Percentiles rank a stretch among this genome's conserved stretches.
phyloP scores from a whole-genome alignment of 2,888 invertebrate genomes.

The Diarsia rubi region DNA sequence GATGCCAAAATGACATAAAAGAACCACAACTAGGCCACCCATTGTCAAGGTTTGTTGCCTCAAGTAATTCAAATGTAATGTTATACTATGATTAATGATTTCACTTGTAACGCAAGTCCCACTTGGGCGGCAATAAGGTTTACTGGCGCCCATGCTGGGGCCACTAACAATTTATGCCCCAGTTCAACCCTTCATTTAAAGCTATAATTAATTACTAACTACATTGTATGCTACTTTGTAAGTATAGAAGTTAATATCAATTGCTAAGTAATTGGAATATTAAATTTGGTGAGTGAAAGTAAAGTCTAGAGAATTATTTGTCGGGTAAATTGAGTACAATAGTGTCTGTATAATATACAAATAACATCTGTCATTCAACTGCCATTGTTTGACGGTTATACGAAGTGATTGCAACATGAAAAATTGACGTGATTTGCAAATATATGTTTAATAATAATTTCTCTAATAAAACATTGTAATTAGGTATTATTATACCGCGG shows the following conservation, averaged over 20 bases:
- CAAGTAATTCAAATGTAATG: conserved; percentile 45
- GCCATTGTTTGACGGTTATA: neutral
- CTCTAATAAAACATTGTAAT: neutral
- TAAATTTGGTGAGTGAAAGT: neutral
- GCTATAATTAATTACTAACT: conserved; percentile 37
- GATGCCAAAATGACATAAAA: conserved; percentile 36
- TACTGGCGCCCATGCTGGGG: conserved; percentile 55
- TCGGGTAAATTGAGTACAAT: neutral
- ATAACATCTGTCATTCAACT: neutral
- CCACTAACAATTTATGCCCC: conserved; percentile 35
- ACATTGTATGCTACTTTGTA: conserved; percentile 6
- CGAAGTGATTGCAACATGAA: neutral
- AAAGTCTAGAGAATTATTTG: neutral
- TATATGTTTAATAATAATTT: neutral
- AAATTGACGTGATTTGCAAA: neutral
- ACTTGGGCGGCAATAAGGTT: conserved; percentile 50
- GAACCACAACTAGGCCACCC: conserved; percentile 22
- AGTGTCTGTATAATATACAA: neutral
- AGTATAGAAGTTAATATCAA: conserved; percentile 13
- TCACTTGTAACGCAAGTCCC: conserved; percentile 39
- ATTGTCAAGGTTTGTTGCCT: conserved; percentile 34
- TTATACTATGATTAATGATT: conserved; percentile 52
- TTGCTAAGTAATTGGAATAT: conserved; percentile 4
- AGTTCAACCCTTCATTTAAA: conserved; percentile 42
- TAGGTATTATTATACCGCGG: neutral